A percentile compares a stretch with the other conserved stretches of the same genome.
These are phyloP conservation scores for Phoeniculus purpureus DNA, from an alignment of 2,797 vertebrate species.

Conservation along the genomic window DNA sequence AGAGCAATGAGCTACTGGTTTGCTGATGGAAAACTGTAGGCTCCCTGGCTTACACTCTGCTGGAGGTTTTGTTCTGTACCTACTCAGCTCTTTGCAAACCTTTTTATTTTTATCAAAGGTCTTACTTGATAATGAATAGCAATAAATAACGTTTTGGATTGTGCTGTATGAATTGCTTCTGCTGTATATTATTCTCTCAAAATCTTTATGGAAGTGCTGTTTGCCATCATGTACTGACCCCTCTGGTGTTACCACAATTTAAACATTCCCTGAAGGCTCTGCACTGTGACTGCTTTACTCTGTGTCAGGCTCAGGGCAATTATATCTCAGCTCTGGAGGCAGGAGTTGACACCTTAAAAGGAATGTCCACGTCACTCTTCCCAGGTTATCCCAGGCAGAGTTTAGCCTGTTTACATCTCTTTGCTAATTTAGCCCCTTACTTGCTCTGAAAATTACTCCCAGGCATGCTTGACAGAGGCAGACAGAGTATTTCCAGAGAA, in stretches of 20 bases:
- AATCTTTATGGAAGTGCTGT: background rate
- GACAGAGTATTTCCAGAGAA: background rate
- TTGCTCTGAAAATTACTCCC: background rate
- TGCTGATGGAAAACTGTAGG: background rate
- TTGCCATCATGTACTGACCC: background rate
- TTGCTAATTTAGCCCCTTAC: background rate
- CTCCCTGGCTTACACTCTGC: background rate
- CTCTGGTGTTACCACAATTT: background rate
- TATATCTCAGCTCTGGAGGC: background rate
- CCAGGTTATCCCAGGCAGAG: background rate
- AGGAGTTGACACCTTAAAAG: background rate
- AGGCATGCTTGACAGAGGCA: background rate
- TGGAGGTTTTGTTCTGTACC: background rate
- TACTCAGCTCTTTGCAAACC: background rate
- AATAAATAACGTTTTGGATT: background rate
- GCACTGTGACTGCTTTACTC: background rate
- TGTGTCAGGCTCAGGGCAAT: background rate
- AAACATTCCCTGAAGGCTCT: background rate
- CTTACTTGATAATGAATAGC: conserved; percentile 8
- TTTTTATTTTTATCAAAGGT: background rate
- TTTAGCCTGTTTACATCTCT: conserved; percentile 9
- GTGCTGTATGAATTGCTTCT: background rate
- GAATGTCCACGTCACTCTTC: background rate
- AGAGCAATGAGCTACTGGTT: background rate
- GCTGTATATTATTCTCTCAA: background rate